phyloP scores from a whole-genome alignment of 2,888 invertebrate species.

The Chydorus sphaericus region DNA sequence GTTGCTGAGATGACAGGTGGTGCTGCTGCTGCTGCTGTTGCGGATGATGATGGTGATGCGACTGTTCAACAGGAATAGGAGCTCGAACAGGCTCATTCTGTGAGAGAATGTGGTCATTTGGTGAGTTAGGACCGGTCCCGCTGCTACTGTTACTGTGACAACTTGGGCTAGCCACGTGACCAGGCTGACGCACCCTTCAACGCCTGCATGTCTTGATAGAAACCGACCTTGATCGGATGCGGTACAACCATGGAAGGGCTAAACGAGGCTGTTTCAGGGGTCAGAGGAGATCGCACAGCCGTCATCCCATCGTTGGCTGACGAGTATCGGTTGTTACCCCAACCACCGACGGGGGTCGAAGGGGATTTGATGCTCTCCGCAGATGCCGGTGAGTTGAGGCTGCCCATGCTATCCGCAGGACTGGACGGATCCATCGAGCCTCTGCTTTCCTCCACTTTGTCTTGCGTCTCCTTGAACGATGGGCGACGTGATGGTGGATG shows the following conservation, averaged over 20 bases:
- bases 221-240: conserved; percentile 63
- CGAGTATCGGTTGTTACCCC: conserved; percentile 2
- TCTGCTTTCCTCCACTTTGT: background rate
- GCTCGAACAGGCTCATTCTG: background rate
- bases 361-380: conserved; percentile 10
- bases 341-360: conserved; percentile 4
- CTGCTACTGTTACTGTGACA: conserved; percentile 7
- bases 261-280: conserved; percentile 19
- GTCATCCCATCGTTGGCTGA: background rate
- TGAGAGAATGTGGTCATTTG: background rate
- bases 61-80: background rate
- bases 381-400: conserved; percentile 9
- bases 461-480: background rate
- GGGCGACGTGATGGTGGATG: background rate
- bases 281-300: conserved; percentile 6
- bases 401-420: conserved; percentile 10
- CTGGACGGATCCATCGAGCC: conserved; percentile 2
- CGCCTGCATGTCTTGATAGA: conserved; percentile 60
- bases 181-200: conserved; percentile 9
- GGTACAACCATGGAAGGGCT: conserved; percentile 40
- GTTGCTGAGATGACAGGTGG: background rate
- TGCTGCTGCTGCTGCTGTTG: background rate
- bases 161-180: background rate
- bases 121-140: background rate
- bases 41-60: background rate